Evolutionary conservation across 2,888 invertebrate species (phyloP), one percentile per base, ranked within the genome.

Genomic region (Macrophya alboannulata): DNA sequence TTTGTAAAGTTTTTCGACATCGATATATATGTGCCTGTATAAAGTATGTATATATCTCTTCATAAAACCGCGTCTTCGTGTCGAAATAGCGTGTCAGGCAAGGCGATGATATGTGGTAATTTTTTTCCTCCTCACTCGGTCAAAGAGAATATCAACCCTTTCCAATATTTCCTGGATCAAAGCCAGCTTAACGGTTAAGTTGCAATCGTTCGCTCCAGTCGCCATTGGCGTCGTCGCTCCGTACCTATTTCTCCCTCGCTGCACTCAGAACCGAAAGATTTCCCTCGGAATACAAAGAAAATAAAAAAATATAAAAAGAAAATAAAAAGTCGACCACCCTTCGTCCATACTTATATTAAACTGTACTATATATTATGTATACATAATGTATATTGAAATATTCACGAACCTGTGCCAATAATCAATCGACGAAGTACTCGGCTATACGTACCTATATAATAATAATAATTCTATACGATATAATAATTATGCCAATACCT

Each of bases 121-220:
- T 68, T 68, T 37, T 62, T 45, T 43, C 12, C 8, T 43, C 4
- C 40, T 17, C 59, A 40, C 43, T 21, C 10, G 25, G 59, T 81
- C 59, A 81, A 40, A 59, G 62, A 40, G 59, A 81, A 81, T 62
- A 62, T 81, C 81, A 81, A 43, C 81, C 81, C 62, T 62, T 43
- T 62, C 81, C 81, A 81, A 81, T 81, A 81, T 81, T 81, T 81
- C 37, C 81, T 51, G 81, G 81, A 81, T 81, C 62, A 81, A 81
- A 81, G 81, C 59, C 59, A 51, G 81, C 81, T 81, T 43, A 62
- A 81, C 59, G 81, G 12, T 81, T 62, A 81, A 81, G 81, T 62
- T 62, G 81, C 43, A 43, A 81, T 81, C 81, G 81, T 21, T 81
- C 21, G 59, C 15, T 12, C 43, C 43, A 59, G 81, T 81, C 62